Percentiles rank a stretch among this genome's conserved stretches.
Conservation (phyloP, 2,113 vertebrate species). For the Pipra filicauda region DNA sequence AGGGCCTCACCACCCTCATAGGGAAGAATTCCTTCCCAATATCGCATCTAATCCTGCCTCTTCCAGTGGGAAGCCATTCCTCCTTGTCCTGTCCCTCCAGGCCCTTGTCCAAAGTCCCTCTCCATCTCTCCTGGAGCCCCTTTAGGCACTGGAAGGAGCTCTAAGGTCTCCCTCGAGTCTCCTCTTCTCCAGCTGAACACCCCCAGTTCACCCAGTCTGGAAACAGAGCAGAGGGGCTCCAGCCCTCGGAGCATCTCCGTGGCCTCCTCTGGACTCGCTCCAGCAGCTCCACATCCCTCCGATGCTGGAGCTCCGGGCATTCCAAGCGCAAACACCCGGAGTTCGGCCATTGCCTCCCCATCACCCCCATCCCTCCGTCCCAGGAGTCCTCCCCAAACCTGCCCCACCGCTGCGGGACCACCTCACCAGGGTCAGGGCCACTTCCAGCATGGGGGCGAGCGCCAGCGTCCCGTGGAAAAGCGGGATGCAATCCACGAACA, state of each 20-base stretch:
- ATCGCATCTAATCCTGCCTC: not conserved
- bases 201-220: not conserved
- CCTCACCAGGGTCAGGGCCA: slow-evolving; percentile 91
- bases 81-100: not conserved
- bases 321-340: too few species aligned
- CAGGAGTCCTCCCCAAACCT: fast-evolving
- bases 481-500: slow-evolving; percentile 94
- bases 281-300: fast-evolving
- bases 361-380: too few species aligned
- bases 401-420: fast-evolving
- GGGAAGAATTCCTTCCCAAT: fast-evolving
- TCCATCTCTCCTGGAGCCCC: not conserved
- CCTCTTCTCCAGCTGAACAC: fast-evolving
- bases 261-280: too few species aligned
- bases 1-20: fast-evolving
- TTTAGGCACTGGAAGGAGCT: fast-evolving
- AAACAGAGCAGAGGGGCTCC: not conserved
- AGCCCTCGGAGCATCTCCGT: not conserved
- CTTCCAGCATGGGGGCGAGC: slow-evolving; percentile 93
- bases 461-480: slow-evolving; percentile 93
- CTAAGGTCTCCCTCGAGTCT: not conserved
- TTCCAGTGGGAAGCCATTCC: not conserved
- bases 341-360: too few species aligned
- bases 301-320: too few species aligned
- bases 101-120: not conserved